Base-by-base conservation (phyloP, 1,140 invertebrate genomes). In the Amyelois transitella region DNA sequence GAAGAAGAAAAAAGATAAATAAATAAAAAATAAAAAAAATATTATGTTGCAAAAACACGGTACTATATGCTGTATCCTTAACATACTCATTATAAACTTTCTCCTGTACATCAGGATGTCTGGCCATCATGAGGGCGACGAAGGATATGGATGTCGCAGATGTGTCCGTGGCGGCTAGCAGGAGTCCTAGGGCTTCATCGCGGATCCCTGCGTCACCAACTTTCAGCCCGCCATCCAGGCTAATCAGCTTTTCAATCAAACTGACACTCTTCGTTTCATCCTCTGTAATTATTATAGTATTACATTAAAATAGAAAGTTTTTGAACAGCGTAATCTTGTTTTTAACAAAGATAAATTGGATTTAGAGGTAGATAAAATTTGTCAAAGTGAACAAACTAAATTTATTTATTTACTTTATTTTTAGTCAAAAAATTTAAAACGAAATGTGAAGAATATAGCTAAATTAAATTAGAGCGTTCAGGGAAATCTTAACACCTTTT, bases 111-210 rank as follows among this genome's bases (percentile, higher is more conserved):
- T 59, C 50, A 7, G 19, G 57, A 12, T 75, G 51, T 4, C 51
- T 52, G 0, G 66, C 43, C 14, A 75, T 50, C 57, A 75, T 64
- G 5, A 64, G 8, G 7, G 55, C n/a, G 1, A 55, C 38, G 43
- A 67, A 75, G 6, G 59, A 43, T 8, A 49, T 14, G 2, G 63
- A 53, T 0, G 62, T 53, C 0, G 70, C 73, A 0, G 68, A 63
- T 0, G 73, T 73, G 53, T 71, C 70, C 7, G 63, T 66, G 17
- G 63, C 66, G 2, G 73, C 73, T n/a, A 69, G n/a, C 10, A 63
- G 49, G 1, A 75, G 19, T n/a, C 66, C 60, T 6, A 69, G 22
- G 1, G 47, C 18, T 51, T 76, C 70, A 10, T 73, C 73, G 0
- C 55, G 58, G 17, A 73, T 18, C 38, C 69, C 70, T 0, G 25